phyloP scores from a whole-genome alignment of 2,113 vertebrate species.

The Sceloporus tristichus region DNA sequence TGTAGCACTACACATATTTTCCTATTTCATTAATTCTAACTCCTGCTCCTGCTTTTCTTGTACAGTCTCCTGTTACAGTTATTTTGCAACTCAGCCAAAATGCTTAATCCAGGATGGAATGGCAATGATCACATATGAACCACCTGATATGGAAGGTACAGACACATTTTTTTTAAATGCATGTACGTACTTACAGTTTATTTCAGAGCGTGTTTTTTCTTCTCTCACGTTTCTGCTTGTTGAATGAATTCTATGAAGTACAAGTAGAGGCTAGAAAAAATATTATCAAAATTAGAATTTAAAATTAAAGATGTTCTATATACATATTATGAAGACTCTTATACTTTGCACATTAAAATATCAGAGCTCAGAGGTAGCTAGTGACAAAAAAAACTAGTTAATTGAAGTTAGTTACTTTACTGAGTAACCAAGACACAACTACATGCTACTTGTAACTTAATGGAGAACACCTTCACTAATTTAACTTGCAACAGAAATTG shows the following conservation, averaged over 20 bases:
- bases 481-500: no score
- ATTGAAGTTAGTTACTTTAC: no score
- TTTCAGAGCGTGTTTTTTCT: slow-evolving; percentile 97
- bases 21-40: not conserved
- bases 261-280: slow-evolving; percentile 87
- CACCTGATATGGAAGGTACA: not conserved
- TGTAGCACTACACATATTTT: not conserved
- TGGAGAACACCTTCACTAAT: no score
- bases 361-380: no score
- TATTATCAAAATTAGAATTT: slow-evolving; percentile 36
- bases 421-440: no score
- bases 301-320: slow-evolving; percentile 1
- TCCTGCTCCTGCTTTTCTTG: not conserved
- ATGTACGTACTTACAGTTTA: slow-evolving; percentile 89
- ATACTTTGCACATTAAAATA: not conserved
- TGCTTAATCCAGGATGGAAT: not conserved
- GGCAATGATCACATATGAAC: not conserved
- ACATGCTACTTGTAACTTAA: no score
- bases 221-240: slow-evolving; percentile 94
- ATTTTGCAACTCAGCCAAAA: not conserved
- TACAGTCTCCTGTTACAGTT: not conserved
- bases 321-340: slow-evolving; percentile 7
- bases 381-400: no score
- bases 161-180: not conserved
- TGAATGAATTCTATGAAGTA: slow-evolving; percentile 96